Percentiles rank a stretch among this genome's conserved stretches.
Conservation (phyloP, 2,888 invertebrate species). For the Resseliella maxima region DNA sequence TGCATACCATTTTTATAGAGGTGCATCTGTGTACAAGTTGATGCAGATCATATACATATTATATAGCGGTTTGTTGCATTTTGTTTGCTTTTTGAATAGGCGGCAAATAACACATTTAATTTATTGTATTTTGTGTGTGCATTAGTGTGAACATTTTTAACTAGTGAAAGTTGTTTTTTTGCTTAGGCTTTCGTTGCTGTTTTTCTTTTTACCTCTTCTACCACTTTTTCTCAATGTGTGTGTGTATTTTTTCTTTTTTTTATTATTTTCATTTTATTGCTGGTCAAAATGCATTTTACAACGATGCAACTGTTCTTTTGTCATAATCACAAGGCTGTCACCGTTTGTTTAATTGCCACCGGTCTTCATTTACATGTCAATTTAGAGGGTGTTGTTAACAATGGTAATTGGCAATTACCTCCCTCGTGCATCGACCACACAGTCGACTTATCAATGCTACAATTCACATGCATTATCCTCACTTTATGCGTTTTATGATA, state of each 20-base stretch:
- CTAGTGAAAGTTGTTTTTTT: slow-evolving; percentile 55
- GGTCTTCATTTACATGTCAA: too few species aligned
- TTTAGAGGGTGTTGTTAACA: too few species aligned
- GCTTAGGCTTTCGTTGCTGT: background rate
- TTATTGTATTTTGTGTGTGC: slow-evolving; percentile 56
- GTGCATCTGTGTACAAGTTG: slow-evolving; percentile 15
- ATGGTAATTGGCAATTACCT: background rate
- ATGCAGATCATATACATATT: slow-evolving; percentile 25
- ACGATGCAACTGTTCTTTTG: too few species aligned
- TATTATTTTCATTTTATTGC: too few species aligned
- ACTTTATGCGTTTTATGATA: background rate
- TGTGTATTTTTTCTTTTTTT: too few species aligned
- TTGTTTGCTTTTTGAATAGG: slow-evolving; percentile 15
- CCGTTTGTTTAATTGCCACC: too few species aligned
- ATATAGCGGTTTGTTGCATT: slow-evolving; percentile 6
- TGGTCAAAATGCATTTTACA: too few species aligned
- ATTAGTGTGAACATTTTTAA: slow-evolving; percentile 32
- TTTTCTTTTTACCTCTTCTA: too few species aligned
- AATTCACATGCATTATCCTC: background rate
- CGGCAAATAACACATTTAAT: slow-evolving; percentile 52
- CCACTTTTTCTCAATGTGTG: background rate
- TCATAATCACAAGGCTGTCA: too few species aligned
- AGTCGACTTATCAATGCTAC: background rate
- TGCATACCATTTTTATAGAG: slow-evolving; percentile 18
- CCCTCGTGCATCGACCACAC: background rate